phyloP scores from a whole-genome alignment of 2,797 vertebrate genomes.

The Sebastes ruberrimus region DNA sequence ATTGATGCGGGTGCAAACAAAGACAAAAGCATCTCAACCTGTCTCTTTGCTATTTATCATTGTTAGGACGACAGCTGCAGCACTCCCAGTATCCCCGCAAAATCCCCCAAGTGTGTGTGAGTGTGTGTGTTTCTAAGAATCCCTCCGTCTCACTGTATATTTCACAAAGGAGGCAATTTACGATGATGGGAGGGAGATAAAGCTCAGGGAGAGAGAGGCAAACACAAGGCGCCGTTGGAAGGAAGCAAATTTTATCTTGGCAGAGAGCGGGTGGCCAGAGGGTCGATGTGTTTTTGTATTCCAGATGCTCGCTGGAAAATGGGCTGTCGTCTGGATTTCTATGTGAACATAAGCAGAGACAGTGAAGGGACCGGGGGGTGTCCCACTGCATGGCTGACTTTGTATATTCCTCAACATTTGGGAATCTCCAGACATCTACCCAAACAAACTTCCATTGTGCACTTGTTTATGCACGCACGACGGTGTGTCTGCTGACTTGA shows the following conservation, averaged over 20 bases:
- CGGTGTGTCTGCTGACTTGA: slow-evolving; percentile 5
- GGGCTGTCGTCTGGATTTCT: slow-evolving; percentile 42
- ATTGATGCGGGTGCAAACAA: slow-evolving; percentile 55
- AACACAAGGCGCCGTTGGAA: slow-evolving; percentile 38
- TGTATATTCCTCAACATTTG: slow-evolving; percentile 21
- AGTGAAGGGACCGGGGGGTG: neutral
- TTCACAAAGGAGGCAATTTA: slow-evolving; percentile 51
- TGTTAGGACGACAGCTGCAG: slow-evolving; percentile 67
- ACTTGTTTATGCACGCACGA: slow-evolving; percentile 29
- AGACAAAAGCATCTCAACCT: slow-evolving; percentile 63
- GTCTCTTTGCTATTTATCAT: slow-evolving; percentile 65
- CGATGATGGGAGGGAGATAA: slow-evolving; percentile 40
- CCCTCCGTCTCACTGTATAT: slow-evolving; percentile 33
- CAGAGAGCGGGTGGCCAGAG: slow-evolving; percentile 30
- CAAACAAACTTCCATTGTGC: slow-evolving; percentile 33
- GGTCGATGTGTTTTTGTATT: slow-evolving; percentile 51
- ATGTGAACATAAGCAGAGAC: slow-evolving; percentile 31
- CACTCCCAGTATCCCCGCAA: slow-evolving; percentile 47
- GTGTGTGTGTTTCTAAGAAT: slow-evolving; percentile 34
- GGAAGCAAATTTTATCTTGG: slow-evolving; percentile 44
- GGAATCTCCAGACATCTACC: slow-evolving; percentile 12
- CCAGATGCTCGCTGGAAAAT: slow-evolving; percentile 58
- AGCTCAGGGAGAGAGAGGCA: slow-evolving; percentile 28
- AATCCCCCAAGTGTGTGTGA: slow-evolving; percentile 38
- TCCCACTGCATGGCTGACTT: slow-evolving; percentile 4